Percentiles rank a stretch among this genome's conserved stretches.
phyloP scores from a whole-genome alignment of 2,113 vertebrate genomes.

The Aphelocoma coerulescens region DNA sequence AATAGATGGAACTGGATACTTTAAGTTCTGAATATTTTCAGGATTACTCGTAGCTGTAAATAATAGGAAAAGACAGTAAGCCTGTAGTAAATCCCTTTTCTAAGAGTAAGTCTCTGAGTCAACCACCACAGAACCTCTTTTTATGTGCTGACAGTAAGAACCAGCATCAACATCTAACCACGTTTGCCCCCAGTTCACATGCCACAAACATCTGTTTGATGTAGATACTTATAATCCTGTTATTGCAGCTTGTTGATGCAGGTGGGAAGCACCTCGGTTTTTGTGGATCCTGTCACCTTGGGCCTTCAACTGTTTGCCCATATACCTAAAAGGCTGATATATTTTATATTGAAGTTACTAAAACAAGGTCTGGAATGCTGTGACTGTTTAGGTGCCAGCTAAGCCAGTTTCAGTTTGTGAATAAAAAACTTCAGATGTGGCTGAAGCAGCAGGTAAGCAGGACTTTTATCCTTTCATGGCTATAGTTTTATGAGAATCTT shows the following conservation, averaged over 20 bases:
- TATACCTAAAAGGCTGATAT: neutral
- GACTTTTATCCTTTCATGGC: neutral
- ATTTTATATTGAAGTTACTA: neutral
- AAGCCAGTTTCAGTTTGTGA: neutral
- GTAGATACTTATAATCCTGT: neutral
- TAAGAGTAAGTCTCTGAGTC: neutral
- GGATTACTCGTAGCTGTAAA: neutral
- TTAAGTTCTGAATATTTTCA: neutral
- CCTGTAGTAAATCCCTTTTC: neutral
- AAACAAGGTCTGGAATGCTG: neutral
- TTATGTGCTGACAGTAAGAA: neutral
- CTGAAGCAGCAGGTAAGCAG: neutral
- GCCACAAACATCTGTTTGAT: neutral
- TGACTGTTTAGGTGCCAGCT: neutral
- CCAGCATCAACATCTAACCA: neutral
- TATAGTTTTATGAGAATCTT: neutral
- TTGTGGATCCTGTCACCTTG: neutral
- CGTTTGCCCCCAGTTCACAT: neutral
- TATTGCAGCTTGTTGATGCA: neutral
- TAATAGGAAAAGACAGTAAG: neutral
- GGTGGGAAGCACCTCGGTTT: neutral
- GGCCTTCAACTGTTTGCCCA: neutral
- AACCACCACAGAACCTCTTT: neutral
- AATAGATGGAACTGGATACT: neutral
- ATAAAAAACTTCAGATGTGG: neutral